Evolutionary conservation across 1,140 invertebrate species (phyloP).

Genomic region (Metaphire vulgaris): DNA sequence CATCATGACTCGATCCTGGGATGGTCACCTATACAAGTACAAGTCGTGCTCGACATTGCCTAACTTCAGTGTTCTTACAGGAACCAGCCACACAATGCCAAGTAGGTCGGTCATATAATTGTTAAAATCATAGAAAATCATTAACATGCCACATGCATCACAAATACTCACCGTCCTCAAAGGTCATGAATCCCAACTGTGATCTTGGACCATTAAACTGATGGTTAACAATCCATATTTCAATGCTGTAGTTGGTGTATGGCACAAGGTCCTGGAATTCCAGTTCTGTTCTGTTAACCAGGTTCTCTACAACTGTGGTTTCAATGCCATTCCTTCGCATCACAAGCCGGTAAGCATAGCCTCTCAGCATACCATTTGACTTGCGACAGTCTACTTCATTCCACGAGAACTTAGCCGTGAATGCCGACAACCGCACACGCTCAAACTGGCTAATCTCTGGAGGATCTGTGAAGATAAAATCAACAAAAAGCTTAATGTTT

Average conservation of each 20-base stretch:
- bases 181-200: background rate
- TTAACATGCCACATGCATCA: too few relatives aligned
- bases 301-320: background rate
- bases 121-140: too few relatives aligned
- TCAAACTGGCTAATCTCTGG: background rate
- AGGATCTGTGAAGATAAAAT: too few relatives aligned
- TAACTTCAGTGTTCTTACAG: too few relatives aligned
- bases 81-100: too few relatives aligned
- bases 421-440: background rate
- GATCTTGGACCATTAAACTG: constrained; percentile 11
- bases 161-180: constrained; percentile 10
- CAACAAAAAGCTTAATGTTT: too few relatives aligned
- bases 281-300: constrained; percentile 20
- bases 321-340: background rate
- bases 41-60: too few relatives aligned
- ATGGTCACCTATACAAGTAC: too few relatives aligned
- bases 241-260: constrained; percentile 22
- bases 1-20: too few relatives aligned
- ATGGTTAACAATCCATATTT: constrained; percentile 23
- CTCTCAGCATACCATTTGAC: background rate
- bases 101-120: too few relatives aligned
- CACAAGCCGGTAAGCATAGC: constrained; percentile 6
- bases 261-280: constrained; percentile 21
- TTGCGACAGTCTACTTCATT: constrained; percentile 7
- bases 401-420: background rate